Evolutionary conservation across 2,888 invertebrate genomes (phyloP).

Genomic region (Formica aserva): DNA sequence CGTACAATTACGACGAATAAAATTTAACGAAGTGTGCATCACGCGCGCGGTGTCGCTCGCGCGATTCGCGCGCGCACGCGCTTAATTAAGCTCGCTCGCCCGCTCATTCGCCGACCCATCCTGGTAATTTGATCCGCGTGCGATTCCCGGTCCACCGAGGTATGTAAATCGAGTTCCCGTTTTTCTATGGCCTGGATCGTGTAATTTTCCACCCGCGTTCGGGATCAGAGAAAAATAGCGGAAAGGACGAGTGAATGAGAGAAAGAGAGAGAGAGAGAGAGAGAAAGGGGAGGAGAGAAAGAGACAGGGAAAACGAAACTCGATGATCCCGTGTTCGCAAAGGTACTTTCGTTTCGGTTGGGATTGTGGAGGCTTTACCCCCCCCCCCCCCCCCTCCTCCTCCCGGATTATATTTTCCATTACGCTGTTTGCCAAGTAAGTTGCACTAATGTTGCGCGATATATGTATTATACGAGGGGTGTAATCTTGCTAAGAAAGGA

Average conservation of each 20-base stretch:
- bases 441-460: conserved; percentile 47
- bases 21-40: conserved; percentile 74
- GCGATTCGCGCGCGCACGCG: conserved; percentile 72
- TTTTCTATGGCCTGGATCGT: conserved; percentile 66
- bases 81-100: conserved; percentile 74
- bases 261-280: not conserved
- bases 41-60: conserved; percentile 68
- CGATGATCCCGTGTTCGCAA: conserved; percentile 32
- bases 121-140: conserved; percentile 71
- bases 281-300: not conserved
- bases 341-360: conserved; percentile 45
- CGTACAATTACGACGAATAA: conserved; percentile 73
- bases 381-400: too few species aligned
- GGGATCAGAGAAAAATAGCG: conserved; percentile 52
- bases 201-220: conserved; percentile 69
- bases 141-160: conserved; percentile 68
- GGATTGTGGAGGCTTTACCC: conserved; percentile 46
- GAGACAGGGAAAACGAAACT: conserved; percentile 15
- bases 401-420: conserved; percentile 51
- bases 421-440: conserved; percentile 52
- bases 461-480: conserved; percentile 20
- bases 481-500: conserved; percentile 43
- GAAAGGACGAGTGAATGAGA: not conserved
- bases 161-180: conserved; percentile 74
- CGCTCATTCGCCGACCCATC: conserved; percentile 62